These are phyloP conservation scores for Lota lota DNA, from an alignment of 2,113 vertebrate genomes.

Conservation along the genomic window DNA sequence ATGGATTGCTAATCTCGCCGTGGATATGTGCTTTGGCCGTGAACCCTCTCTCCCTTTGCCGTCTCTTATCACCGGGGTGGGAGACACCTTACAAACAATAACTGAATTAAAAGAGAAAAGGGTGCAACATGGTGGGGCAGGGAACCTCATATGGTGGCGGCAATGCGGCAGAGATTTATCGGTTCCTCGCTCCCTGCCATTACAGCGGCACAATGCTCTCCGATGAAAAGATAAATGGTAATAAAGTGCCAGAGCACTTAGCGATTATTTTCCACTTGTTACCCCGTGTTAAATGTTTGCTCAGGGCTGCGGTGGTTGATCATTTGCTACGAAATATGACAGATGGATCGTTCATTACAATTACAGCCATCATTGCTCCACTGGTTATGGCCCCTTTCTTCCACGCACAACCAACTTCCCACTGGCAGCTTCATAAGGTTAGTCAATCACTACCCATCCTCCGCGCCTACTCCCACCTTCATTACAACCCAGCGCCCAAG, in stretches of 20 bases:
- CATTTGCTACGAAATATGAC: slow-evolving; percentile 68
- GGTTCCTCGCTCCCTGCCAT: slow-evolving; percentile 38
- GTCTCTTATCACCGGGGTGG: slow-evolving; percentile 28
- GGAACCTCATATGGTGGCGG: slow-evolving; percentile 16
- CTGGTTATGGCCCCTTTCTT: slow-evolving; percentile 37
- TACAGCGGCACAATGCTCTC: slow-evolving; percentile 37
- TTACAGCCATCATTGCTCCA: slow-evolving; percentile 56
- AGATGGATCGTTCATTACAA: slow-evolving; percentile 67
- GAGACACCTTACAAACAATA: slow-evolving; percentile 51
- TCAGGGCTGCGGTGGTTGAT: slow-evolving; percentile 56
- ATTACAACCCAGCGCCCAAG: slow-evolving; percentile 25
- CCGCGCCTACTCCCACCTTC: neutral
- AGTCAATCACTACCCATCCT: slow-evolving; percentile 41
- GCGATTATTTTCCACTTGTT: slow-evolving; percentile 72
- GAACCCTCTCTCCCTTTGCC: slow-evolving; percentile 30
- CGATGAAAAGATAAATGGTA: slow-evolving; percentile 62
- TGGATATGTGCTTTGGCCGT: slow-evolving; percentile 55
- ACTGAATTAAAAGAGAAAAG: slow-evolving; percentile 50
- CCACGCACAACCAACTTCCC: slow-evolving; percentile 36
- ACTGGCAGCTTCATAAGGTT: slow-evolving; percentile 46
- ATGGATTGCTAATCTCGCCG: slow-evolving; percentile 60
- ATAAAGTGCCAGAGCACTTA: slow-evolving; percentile 58
- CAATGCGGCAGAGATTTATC: slow-evolving; percentile 56
- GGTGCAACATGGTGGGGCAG: slow-evolving; percentile 25
- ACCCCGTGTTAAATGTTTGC: slow-evolving; percentile 64